Percentiles rank a stretch among this genome's conserved stretches.
These are phyloP conservation scores for Ibidorhyncha struthersii DNA, from an alignment of 2,113 vertebrate species.

Conservation along the genomic window DNA sequence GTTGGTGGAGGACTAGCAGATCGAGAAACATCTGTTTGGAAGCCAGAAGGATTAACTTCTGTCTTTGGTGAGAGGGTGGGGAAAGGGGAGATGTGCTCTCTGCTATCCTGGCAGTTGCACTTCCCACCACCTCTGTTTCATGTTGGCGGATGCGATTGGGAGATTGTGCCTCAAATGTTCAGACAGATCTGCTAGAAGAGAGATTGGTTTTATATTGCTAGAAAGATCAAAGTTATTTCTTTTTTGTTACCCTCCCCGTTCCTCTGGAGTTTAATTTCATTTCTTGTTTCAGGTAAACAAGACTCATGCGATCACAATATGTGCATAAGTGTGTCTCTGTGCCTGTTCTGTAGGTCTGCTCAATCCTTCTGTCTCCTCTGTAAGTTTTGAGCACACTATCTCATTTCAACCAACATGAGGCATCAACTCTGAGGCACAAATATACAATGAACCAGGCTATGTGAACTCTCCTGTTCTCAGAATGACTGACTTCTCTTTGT, in stretches of 20 bases:
- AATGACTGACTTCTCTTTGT: not conserved
- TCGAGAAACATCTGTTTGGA: not conserved
- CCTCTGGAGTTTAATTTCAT: not conserved
- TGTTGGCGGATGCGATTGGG: not conserved
- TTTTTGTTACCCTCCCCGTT: not conserved
- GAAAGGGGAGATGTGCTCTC: not conserved
- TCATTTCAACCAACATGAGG: not conserved
- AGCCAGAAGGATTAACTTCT: not conserved
- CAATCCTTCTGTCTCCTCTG: not conserved
- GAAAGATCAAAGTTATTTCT: not conserved
- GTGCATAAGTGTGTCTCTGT: not conserved
- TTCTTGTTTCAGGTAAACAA: not conserved
- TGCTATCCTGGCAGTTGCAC: not conserved
- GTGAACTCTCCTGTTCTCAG: not conserved
- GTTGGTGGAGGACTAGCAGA: not conserved
- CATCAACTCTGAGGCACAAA: not conserved
- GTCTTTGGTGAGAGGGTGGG: not conserved
- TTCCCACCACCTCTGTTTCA: not conserved
- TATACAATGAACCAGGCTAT: not conserved
- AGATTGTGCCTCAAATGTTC: not conserved
- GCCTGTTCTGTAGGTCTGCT: not conserved
- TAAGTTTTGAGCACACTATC: not conserved
- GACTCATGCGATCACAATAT: not conserved
- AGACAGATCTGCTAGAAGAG: not conserved
- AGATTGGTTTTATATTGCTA: not conserved